These are phyloP conservation scores for Miltochrista miniata DNA, from an alignment of 2,888 invertebrate genomes.

Conservation along the genomic window DNA sequence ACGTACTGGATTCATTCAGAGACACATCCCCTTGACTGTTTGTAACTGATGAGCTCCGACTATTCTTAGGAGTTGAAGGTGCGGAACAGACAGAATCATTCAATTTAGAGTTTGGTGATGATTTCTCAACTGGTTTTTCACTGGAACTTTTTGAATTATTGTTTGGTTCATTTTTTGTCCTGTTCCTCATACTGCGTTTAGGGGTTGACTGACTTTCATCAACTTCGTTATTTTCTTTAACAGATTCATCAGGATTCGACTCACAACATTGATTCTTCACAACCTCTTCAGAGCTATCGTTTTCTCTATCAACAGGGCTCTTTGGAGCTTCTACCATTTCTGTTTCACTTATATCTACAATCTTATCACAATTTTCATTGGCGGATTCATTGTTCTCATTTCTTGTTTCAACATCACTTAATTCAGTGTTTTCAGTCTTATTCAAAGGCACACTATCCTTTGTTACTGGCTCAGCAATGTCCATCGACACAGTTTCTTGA, in stretches of 20 bases:
- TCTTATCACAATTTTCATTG: constrained; percentile 12
- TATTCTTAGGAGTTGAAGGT: constrained; percentile 42
- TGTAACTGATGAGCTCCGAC: constrained; percentile 51
- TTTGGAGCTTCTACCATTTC: constrained; percentile 45
- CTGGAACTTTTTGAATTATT: constrained; percentile 49
- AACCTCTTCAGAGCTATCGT: constrained; percentile 10
- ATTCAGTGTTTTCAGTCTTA: constrained; percentile 14
- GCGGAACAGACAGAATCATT: constrained; percentile 52
- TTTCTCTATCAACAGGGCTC: constrained; percentile 17
- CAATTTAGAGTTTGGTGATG: constrained; percentile 44
- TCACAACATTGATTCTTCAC: constrained; percentile 4
- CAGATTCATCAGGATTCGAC: background rate
- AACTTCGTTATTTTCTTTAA: constrained; percentile 7
- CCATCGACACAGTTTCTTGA: constrained; percentile 48
- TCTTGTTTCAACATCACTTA: background rate
- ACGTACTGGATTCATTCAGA: constrained; percentile 51
- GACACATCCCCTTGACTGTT: constrained; percentile 56
- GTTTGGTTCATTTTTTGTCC: constrained; percentile 43
- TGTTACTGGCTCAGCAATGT: constrained; percentile 46
- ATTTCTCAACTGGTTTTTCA: constrained; percentile 46
- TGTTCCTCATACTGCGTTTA: constrained; percentile 55
- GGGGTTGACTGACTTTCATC: constrained; percentile 42
- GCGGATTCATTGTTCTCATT: background rate
- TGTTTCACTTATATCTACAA: constrained; percentile 17
- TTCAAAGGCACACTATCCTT: constrained; percentile 20